Evolutionary conservation across 2,113 vertebrate species (phyloP).

Genomic region (Ageneiosus marmoratus): DNA sequence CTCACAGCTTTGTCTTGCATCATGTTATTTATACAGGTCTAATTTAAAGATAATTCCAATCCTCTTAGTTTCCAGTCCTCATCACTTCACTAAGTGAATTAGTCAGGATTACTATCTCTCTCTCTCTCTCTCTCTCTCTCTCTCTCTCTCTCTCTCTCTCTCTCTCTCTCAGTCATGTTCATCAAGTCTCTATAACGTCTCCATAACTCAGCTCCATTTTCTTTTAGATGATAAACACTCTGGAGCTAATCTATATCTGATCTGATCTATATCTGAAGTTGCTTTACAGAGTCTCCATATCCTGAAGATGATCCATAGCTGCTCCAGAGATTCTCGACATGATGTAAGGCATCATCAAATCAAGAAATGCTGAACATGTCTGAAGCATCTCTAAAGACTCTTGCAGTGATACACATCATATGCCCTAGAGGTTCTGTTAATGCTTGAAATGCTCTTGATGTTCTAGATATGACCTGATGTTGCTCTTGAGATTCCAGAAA

Average conservation of each 20-base stretch:
- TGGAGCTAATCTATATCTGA: not conserved
- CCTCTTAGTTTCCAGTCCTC: constrained; percentile 80
- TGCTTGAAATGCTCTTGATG: not conserved
- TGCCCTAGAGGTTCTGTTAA: not conserved
- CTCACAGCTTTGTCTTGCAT: constrained; percentile 55
- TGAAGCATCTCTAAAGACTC: not conserved
- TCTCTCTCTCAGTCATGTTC: constrained; percentile 18
- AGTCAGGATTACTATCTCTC: constrained; percentile 75
- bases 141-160: constrained; percentile 6
- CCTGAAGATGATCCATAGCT: not conserved
- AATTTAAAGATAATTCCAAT: constrained; percentile 84
- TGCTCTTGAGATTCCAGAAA: not conserved
- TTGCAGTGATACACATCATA: not conserved
- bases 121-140: not conserved
- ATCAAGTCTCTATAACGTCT: not conserved
- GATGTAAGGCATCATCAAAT: not conserved
- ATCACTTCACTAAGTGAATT: constrained; percentile 83
- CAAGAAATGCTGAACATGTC: not conserved
- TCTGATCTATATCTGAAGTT: not conserved
- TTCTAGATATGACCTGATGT: not conserved
- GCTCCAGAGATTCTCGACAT: not conserved
- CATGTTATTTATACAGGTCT: constrained; percentile 83
- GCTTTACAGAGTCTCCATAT: not conserved
- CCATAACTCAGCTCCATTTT: not conserved
- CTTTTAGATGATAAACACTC: not conserved